Base-by-base conservation (phyloP, 1,140 invertebrate genomes). In the Drosophila kohkoa region DNA sequence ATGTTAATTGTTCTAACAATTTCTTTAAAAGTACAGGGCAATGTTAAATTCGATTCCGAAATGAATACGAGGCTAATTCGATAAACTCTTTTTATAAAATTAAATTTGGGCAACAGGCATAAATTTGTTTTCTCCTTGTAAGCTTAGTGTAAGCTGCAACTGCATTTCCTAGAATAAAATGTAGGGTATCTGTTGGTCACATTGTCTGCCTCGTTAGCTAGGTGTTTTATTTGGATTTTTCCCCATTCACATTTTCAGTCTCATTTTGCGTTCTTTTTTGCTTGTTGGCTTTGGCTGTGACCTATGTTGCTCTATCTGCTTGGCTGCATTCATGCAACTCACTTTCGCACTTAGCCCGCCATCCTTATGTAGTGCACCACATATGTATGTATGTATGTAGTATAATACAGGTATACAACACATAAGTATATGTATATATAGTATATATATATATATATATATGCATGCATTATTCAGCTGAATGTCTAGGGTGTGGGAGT, bases 301-400 rank as follows among this genome's bases (percentile, higher is more conserved):
- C 85, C 85, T 81, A 52, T 86, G 85, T 74, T 89, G 85, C 85
- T 89, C 83, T 88, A 81, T 83, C 85, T 89, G 85, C 85, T 85
- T 70, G 69, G 77, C 60, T 88, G 83, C 85, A 82, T 88, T 77
- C 80, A 89, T 88, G 86, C 86, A 89, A 90, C 85, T 90, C 86
- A 90, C 78, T 90, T 89, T 89, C 81, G 81, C 85, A 89, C 85
- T 88, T 89, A 78, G 74, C 62, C 48, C 70, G 67, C 49, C 59
- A 60, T 51, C 55, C 13, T 74, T 8, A 75, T 55, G 76, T 48
- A 46, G 46, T 81, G 63, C 13, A 62, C 54, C 54, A 72, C 35
- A 30, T 63, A 51, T 51, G 6, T 74, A 32, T 57, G 48, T 72
- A 71, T 65, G 30, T 67, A 5, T 7, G 30, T 8, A 38, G 35